Evolutionary conservation across 1,140 invertebrate species (phyloP).

Genomic region (Meteorus sp.): DNA sequence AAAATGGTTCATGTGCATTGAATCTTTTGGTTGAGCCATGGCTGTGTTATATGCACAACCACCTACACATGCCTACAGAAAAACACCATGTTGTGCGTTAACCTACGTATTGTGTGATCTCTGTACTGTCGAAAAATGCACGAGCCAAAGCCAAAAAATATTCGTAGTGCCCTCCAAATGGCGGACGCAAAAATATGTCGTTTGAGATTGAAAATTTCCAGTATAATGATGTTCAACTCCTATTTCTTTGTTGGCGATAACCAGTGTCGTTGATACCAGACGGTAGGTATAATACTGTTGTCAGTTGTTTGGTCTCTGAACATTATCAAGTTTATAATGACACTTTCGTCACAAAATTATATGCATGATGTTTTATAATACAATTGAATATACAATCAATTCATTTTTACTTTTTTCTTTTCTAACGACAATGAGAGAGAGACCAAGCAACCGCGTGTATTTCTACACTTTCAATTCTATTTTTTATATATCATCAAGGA

Average conservation of each 20-base stretch:
- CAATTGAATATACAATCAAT: too few species aligned
- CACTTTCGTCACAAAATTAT: too few species aligned
- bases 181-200: conserved; percentile 26
- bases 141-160: conserved; percentile 48
- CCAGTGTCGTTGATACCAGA: conserved; percentile 47
- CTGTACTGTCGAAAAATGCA: conserved; percentile 57
- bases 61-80: too few species aligned
- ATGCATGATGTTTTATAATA: too few species aligned
- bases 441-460: conserved; percentile 33
- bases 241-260: conserved; percentile 35
- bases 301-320: conserved; percentile 40
- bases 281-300: conserved; percentile 57
- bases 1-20: conserved; percentile 54
- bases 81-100: conserved; percentile 35
- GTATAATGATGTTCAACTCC: conserved; percentile 49
- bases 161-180: background rate
- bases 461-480: conserved; percentile 41
- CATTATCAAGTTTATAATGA: background rate
- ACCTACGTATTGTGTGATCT: conserved; percentile 56
- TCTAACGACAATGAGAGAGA: conserved; percentile 31
- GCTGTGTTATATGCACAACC: conserved; percentile 53
- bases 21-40: conserved; percentile 51
- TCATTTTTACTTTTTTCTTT: conserved; percentile 10
- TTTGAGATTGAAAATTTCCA: conserved; percentile 58
- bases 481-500: conserved; percentile 41